phyloP scores from a whole-genome alignment of 2,888 invertebrate genomes.

The Caenorhabditis drosophilae region DNA sequence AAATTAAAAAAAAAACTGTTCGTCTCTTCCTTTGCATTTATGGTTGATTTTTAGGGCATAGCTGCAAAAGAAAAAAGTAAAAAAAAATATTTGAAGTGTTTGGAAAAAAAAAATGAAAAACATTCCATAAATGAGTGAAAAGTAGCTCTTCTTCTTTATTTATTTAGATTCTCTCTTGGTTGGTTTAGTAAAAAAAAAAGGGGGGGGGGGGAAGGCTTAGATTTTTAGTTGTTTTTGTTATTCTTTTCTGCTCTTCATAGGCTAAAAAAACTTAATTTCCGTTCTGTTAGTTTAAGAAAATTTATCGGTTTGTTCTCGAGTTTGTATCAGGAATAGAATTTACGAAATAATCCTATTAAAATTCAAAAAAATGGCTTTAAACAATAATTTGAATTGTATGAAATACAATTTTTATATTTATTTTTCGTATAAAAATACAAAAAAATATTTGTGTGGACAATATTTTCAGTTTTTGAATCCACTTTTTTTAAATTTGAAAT shows the following conservation, averaged over 20 bases:
- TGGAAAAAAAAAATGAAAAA: background rate
- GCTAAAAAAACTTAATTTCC: too few relatives aligned
- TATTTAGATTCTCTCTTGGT: background rate
- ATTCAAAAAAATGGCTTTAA: too few relatives aligned
- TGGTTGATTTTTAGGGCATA: slow-evolving; percentile 14
- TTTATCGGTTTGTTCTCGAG: too few relatives aligned
- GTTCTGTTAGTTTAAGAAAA: too few relatives aligned
- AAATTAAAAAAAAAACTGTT: background rate
- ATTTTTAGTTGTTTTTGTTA: background rate
- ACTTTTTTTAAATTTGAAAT: background rate
- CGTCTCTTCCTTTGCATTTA: background rate
- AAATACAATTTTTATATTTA: too few relatives aligned
- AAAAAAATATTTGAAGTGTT: background rate
- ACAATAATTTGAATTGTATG: too few relatives aligned
- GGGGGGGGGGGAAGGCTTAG: background rate
- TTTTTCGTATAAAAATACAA: background rate
- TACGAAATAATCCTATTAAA: too few relatives aligned
- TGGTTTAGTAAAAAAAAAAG: background rate
- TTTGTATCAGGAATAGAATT: too few relatives aligned
- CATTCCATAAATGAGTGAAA: background rate
- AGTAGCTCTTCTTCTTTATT: background rate
- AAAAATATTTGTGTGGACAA: background rate
- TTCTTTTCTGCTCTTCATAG: background rate
- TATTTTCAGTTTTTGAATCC: background rate
- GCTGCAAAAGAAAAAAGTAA: slow-evolving; percentile 16